phyloP scores from a whole-genome alignment of 2,888 invertebrate species.

The Barypeithes pellucidus region DNA sequence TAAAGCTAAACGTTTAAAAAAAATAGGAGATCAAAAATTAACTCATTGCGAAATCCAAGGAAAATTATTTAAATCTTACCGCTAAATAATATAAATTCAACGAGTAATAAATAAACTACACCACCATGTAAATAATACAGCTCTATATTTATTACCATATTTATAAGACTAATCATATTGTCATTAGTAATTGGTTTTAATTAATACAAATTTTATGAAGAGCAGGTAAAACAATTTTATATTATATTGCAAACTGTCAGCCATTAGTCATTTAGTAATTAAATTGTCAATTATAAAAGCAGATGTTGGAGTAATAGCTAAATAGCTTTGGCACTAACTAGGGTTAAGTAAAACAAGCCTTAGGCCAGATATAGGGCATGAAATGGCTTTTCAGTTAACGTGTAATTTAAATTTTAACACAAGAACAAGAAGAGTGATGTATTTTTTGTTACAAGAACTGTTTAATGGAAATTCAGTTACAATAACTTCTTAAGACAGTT shows the following conservation, averaged over 20 bases:
- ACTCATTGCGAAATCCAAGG: too few relatives aligned
- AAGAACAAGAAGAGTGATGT: too few relatives aligned
- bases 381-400: too few relatives aligned
- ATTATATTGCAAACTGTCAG: neutral
- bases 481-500: too few relatives aligned
- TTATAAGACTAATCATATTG: neutral
- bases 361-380: too few relatives aligned
- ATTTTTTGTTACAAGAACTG: too few relatives aligned
- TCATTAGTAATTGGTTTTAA: neutral
- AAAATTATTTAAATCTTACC: too few relatives aligned
- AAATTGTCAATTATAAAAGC: conserved; percentile 5
- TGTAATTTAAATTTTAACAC: too few relatives aligned
- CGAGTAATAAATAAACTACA: neutral
- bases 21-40: too few relatives aligned
- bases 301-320: neutral
- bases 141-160: neutral
- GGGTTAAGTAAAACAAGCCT: neutral
- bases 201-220: neutral
- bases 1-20: too few relatives aligned
- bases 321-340: neutral
- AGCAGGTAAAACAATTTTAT: neutral
- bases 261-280: neutral
- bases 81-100: neutral
- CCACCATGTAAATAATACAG: too few relatives aligned
- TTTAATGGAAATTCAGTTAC: too few relatives aligned